Evolutionary conservation across 2,797 vertebrate genomes (phyloP).

Genomic region (Amphiprion clarkii): DNA sequence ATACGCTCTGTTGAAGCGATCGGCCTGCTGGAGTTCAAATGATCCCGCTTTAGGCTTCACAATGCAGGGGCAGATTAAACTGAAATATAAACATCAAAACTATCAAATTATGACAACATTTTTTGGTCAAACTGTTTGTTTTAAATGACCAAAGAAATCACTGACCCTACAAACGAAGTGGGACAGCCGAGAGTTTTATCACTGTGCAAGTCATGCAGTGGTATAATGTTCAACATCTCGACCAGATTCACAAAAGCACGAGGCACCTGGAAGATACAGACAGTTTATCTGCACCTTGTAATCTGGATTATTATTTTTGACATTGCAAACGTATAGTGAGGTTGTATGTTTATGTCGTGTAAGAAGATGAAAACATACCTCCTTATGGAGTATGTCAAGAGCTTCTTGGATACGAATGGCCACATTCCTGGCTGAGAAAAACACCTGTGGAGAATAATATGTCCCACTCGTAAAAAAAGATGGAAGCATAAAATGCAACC

Average conservation of each 20-base stretch:
- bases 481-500: neutral
- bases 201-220: constrained; percentile 86
- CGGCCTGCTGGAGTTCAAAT: constrained; percentile 82
- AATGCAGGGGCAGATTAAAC: constrained; percentile 89
- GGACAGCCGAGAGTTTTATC: constrained; percentile 84
- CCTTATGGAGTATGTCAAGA: constrained; percentile 90
- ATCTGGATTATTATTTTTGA: neutral
- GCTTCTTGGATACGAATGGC: constrained; percentile 84
- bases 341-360: neutral
- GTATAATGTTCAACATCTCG: constrained; percentile 82
- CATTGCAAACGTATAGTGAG: neutral
- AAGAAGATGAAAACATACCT: constrained; percentile 77
- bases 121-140: neutral
- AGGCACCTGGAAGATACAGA: constrained; percentile 86
- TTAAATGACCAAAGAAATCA: neutral
- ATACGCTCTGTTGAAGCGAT: constrained; percentile 83
- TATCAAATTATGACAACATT: neutral
- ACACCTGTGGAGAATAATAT: constrained; percentile 73
- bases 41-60: constrained; percentile 84
- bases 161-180: constrained; percentile 81
- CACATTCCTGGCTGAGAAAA: constrained; percentile 88
- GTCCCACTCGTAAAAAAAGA: neutral
- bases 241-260: constrained; percentile 93
- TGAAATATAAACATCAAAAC: constrained; percentile 57
- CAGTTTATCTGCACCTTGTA: neutral